Base-by-base conservation (phyloP, 2,797 vertebrate genomes). In the Paedocypris micromegethes region DNA sequence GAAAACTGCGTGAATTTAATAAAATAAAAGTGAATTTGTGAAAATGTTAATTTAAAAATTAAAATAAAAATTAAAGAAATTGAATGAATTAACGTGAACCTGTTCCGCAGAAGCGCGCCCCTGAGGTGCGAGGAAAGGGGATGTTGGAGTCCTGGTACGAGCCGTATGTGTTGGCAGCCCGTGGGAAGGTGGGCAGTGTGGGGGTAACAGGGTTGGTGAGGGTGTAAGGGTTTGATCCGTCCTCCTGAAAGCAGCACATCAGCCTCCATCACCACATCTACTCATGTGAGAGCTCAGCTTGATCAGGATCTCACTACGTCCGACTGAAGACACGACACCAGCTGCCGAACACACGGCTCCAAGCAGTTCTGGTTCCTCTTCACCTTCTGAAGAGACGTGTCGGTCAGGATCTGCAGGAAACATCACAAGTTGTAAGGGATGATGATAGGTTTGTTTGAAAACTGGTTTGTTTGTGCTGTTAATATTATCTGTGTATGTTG, bases 331-430 rank as follows among this genome's bases (percentile, higher is more conserved):
- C 94, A 98, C 79, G 96, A 98, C 68, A 98, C 95, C 23, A 98
- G 87, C 88, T 97, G 95, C 46, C 96, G 91, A 70, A 98, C 91
- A 74, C 96, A 98, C 0, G 96, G 96, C 86, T 98, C 96, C 82
- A 98, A 82, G 73, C 96, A 98, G 85, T 95, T 98, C 89, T 98
- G 95, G 85, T 97, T 98, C 76, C 96, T 87, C 81, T 98, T 98
- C 79, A 98, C 96, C 81, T 98, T 98, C 85, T 98, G 96, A 47
- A 98, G 89, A 0, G 96, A 98, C 1, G 94, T 98, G 79, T 98
- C 96, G 5, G 93, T 97, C 81, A 98, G 76, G 76, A 94, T 93
- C 96, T 98, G 72, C 9, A 40, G 46, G 55, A 40, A 58, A 56
- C 9, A 51, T 3, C 3, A 55, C 2, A 62, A 48, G n/a, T 6